Evolutionary conservation across 1,140 invertebrate species (phyloP), one percentile per base, ranked within the genome.

Genomic region (Danaus melanippus): DNA sequence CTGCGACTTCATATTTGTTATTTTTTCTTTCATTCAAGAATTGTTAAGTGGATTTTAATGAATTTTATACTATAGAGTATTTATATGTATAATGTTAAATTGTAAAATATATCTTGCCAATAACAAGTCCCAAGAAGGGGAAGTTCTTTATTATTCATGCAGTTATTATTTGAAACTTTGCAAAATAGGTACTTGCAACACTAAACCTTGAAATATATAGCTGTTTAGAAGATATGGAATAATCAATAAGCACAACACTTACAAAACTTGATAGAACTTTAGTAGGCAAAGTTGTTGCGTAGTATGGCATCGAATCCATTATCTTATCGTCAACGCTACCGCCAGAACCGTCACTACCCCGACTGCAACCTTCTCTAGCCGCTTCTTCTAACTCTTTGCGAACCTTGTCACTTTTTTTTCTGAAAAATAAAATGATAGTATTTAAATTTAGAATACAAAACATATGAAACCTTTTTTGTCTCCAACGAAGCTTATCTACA

Each of bases 361-460:
- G 74, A 45, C 89, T 88, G 17, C 81, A 66, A 9, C 87, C 79
- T 74, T 92, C 90, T 55, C 88, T 87, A 1, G 95, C 96, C 10
- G 97, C 97, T 77, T 98, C 97, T 86, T 96, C 96, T 32, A 99
- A 86, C 69, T 98, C 96, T 84, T 95, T 93, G 78, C 94, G 92
- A 75, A 98, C 89, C 86, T 93, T 94, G 50, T 93, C 93, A 82
- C 95, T 94, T 76, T 93, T 91, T 88, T 95, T 94, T 82, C 95
- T 97, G 88, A n/a, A 91, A 91, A 64, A 56, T 68, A 65, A 52
- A 54, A 17, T 54, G 49, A 43, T 32, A 4, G 6, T 8, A 32
- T 32, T 32, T 32, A 32, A 32, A 32, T 32, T 32, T 32, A 32
- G 32, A 50, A 11, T 10, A 45, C 45, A 53, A 21, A 57, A 32